Conservation (phyloP, 2,888 invertebrate genomes). For the Euclidia mi region DNA sequence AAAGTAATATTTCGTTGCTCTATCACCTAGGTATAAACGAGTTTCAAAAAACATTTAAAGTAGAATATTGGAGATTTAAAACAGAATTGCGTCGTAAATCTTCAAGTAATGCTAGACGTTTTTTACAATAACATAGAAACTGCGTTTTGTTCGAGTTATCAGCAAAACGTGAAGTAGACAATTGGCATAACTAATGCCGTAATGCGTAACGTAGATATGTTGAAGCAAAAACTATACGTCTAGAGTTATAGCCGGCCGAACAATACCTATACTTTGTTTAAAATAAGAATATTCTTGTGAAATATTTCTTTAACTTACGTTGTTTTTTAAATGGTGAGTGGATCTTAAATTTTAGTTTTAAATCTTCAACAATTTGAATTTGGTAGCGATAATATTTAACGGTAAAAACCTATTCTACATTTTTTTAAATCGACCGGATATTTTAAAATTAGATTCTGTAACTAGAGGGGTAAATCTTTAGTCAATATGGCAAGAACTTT, state of each 20-base stretch:
- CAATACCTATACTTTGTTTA: slow-evolving; percentile 27
- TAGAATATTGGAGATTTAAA: slow-evolving; percentile 4
- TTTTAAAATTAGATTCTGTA: no score
- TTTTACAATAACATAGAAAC: slow-evolving; percentile 25
- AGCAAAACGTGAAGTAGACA: slow-evolving; percentile 44
- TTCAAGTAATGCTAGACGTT: slow-evolving; percentile 15
- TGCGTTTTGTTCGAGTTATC: slow-evolving; percentile 42
- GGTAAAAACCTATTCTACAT: neutral
- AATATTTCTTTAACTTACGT: slow-evolving; percentile 9
- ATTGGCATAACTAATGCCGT: slow-evolving; percentile 52
- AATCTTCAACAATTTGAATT: neutral
- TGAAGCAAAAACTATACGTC: slow-evolving; percentile 32
- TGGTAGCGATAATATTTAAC: slow-evolving; percentile 1
- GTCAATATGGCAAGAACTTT: no score
- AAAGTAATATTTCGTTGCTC: neutral
- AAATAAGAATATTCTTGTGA: slow-evolving; percentile 17
- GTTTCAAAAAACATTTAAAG: neutral
- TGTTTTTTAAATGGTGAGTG: slow-evolving; percentile 18
- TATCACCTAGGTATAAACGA: neutral
- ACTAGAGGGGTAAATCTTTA: no score
- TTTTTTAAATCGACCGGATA: neutral
- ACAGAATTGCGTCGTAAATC: slow-evolving; percentile 20
- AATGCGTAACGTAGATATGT: slow-evolving; percentile 51
- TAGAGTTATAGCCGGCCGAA: slow-evolving; percentile 22
- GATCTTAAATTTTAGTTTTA: neutral